Conservation (phyloP, 64 coral and sea anemone genomes). For the Montipora foliosa region DNA sequence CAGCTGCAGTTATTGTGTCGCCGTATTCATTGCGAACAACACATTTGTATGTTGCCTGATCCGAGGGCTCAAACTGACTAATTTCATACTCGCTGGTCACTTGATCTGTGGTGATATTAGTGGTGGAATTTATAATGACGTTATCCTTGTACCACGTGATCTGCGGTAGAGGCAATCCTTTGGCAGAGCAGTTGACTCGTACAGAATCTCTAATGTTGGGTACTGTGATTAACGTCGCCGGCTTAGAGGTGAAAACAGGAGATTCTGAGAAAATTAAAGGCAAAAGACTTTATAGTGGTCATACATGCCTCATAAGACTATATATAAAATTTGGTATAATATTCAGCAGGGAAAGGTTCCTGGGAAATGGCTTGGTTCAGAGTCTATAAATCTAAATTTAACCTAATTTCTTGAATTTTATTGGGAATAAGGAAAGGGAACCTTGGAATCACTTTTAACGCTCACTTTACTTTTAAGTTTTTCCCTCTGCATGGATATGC, state of each 20-base stretch:
- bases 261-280: not conserved
- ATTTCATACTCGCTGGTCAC: conserved; percentile 27
- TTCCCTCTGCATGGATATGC: too few relatives aligned
- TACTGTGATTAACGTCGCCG: not conserved
- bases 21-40: conserved; percentile 21
- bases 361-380: too few relatives aligned
- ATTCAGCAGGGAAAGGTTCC: too few relatives aligned
- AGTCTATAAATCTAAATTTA: too few relatives aligned
- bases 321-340: too few relatives aligned
- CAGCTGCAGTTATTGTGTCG: not conserved
- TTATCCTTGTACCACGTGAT: conserved; percentile 51
- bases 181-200: conserved; percentile 13
- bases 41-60: conserved; percentile 7
- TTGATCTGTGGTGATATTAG: not conserved
- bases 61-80: not conserved
- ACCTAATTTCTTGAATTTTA: too few relatives aligned
- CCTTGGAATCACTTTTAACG: too few relatives aligned
- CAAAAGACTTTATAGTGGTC: too few relatives aligned
- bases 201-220: not conserved
- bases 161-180: conserved; percentile 15
- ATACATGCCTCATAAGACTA: too few relatives aligned
- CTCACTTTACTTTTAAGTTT: too few relatives aligned
- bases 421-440: too few relatives aligned
- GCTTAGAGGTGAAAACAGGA: not conserved
- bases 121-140: not conserved